Evolutionary conservation across 2,113 vertebrate species (phyloP).

Genomic region (Neodon shergylaensis): DNA sequence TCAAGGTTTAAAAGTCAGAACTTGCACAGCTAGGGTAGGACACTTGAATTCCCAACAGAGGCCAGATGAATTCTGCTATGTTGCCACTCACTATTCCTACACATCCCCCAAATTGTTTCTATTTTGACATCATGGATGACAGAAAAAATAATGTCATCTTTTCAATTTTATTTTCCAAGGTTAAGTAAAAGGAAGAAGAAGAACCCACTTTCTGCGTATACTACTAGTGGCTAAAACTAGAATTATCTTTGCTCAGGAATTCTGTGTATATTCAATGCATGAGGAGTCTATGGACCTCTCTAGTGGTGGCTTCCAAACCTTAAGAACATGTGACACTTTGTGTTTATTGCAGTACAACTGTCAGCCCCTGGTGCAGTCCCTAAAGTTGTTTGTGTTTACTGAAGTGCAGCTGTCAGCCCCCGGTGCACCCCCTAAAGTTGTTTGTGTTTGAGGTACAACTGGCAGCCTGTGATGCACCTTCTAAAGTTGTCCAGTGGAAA

Average conservation of each 20-base stretch:
- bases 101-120: neutral
- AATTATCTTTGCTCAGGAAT: neutral
- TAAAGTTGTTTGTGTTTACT: neutral
- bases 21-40: neutral
- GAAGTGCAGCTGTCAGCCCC: neutral
- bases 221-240: neutral
- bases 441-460: neutral
- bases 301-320: neutral
- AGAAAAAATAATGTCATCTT: conserved; percentile 13
- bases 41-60: neutral
- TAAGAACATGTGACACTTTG: neutral
- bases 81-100: neutral
- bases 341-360: neutral
- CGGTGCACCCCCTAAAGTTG: neutral
- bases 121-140: neutral
- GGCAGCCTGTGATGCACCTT: neutral
- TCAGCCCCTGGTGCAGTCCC: neutral
- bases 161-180: neutral
- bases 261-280: conserved; percentile 20
- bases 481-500: neutral
- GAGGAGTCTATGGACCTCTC: neutral
- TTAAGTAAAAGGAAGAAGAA: neutral
- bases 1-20: neutral
- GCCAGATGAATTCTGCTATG: neutral
- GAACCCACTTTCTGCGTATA: neutral